phyloP scores from a whole-genome alignment of 2,113 vertebrate genomes.

The Seriola aureovittata region DNA sequence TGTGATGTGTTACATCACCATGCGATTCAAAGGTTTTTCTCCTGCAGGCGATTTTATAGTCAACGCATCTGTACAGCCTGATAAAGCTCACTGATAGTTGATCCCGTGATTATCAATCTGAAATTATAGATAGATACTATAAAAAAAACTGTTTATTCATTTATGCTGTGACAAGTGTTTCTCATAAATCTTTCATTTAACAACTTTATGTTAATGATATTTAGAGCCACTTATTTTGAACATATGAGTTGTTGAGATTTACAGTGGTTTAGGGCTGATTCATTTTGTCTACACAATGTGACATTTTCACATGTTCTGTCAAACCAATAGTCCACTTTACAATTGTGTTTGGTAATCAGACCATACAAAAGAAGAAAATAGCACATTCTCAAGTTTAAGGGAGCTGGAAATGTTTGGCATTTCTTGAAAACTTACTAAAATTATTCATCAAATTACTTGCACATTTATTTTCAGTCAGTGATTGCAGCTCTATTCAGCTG shows the following conservation, averaged over 20 bases:
- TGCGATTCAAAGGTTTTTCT: not conserved
- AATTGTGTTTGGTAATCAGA: no score
- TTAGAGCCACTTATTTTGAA: not conserved
- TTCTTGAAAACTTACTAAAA: not conserved
- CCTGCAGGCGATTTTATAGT: not conserved
- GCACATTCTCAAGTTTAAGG: no score
- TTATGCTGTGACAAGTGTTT: not conserved
- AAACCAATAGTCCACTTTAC: no score
- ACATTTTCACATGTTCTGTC: no score
- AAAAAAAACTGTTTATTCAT: not conserved
- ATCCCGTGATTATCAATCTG: not conserved
- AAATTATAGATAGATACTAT: not conserved
- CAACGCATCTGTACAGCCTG: not conserved
- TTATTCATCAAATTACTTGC: no score
- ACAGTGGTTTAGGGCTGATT: not conserved
- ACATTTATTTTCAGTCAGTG: no score
- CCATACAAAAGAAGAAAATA: no score
- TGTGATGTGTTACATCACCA: conserved; percentile 28
- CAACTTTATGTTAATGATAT: not conserved
- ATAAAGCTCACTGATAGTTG: not conserved
- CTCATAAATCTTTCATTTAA: not conserved
- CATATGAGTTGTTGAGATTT: not conserved
- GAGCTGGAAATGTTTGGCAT: no score
- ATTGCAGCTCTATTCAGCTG: not conserved
- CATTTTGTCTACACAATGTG: not conserved